Conservation (phyloP, 2,888 invertebrate genomes). For the Rugalucina vietnamica region DNA sequence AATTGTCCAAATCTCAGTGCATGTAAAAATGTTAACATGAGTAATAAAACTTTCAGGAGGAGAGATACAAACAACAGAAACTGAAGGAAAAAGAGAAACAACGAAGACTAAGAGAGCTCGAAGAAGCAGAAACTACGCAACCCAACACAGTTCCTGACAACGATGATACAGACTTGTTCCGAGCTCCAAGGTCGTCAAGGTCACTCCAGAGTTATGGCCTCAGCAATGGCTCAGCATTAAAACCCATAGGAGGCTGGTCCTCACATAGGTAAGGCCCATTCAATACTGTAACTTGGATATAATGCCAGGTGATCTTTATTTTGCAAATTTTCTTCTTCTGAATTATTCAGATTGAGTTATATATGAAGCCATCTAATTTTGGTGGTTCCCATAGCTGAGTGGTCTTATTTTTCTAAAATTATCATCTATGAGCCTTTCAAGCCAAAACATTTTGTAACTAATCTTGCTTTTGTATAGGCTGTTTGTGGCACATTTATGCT, state of each 20-base stretch:
- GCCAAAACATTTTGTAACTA: too few species aligned
- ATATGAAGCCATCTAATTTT: too few species aligned
- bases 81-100: conserved; percentile 64
- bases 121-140: conserved; percentile 21
- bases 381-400: too few species aligned
- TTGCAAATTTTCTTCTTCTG: too few species aligned
- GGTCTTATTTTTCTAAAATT: too few species aligned
- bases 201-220: conserved; percentile 42
- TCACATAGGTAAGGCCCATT: not conserved
- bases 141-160: not conserved
- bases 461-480: too few species aligned
- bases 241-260: conserved; percentile 4
- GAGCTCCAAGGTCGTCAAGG: conserved; percentile 56
- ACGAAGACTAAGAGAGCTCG: conserved; percentile 47
- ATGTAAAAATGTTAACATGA: too few species aligned
- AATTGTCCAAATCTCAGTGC: too few species aligned
- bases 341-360: too few species aligned
- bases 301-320: too few species aligned
- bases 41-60: conserved; percentile 61
- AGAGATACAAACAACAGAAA: conserved; percentile 65
- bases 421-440: too few species aligned
- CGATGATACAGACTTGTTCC: conserved; percentile 45
- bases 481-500: not conserved
- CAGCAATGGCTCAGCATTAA: conserved; percentile 20
- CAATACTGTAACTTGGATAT: too few species aligned